Percentiles rank a stretch among this genome's conserved stretches.
Evolutionary conservation across 2,888 invertebrate genomes (phyloP).

Genomic region (Endomychus coccineus): DNA sequence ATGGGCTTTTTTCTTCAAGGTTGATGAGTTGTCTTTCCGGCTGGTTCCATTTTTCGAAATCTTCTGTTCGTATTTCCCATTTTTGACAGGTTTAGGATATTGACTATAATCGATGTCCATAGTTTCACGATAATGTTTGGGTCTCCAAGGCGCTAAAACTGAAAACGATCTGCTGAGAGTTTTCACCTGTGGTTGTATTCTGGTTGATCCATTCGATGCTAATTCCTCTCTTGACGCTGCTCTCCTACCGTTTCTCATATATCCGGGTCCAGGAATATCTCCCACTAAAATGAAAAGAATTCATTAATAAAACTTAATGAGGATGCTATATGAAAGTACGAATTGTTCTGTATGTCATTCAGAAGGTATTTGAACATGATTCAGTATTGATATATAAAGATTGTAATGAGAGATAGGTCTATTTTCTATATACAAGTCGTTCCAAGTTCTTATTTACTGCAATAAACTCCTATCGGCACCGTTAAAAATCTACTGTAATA

Average conservation of each 20-base stretch:
- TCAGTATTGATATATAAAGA: no score
- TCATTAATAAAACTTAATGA: no score
- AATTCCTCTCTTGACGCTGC: conserved; percentile 70
- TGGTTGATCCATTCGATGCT: conserved; percentile 56
- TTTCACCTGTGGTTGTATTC: conserved; percentile 56
- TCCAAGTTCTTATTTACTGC: no score
- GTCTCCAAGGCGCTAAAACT: conserved; percentile 78
- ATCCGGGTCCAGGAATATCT: conserved; percentile 70
- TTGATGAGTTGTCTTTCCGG: conserved; percentile 38
- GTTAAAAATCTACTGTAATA: no score
- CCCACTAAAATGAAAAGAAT: conserved; percentile 63
- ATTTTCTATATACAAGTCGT: no score
- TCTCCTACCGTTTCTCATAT: conserved; percentile 46
- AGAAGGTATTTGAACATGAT: no score
- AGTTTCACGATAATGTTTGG: conserved; percentile 63
- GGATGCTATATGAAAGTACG: no score
- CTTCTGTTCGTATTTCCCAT: conserved; percentile 42
- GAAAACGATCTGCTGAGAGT: conserved; percentile 75
- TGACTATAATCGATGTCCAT: conserved; percentile 76
- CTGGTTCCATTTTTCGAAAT: conserved; percentile 33
- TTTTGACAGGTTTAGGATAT: conserved; percentile 43
- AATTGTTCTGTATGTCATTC: no score
- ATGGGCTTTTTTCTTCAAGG: conserved; percentile 45
- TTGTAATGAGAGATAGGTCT: no score
- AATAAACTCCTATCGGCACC: no score